Evolutionary conservation across 2,888 invertebrate species (phyloP), one percentile per base, ranked within the genome.

Genomic region (Elegia similella): DNA sequence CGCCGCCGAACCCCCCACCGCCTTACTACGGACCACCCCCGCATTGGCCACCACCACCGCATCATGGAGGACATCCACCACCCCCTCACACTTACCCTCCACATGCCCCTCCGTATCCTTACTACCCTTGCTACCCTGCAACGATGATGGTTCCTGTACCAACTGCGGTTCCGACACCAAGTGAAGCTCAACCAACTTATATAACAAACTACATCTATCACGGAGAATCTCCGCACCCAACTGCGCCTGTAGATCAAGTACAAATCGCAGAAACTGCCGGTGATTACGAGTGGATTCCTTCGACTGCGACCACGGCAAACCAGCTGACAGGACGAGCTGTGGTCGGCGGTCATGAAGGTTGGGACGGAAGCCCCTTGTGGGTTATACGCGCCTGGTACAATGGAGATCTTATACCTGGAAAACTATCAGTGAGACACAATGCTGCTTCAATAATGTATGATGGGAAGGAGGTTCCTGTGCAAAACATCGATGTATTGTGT

Each of bases 321-420:
- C 70, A 75, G 12, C 61, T 92, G 12, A 73, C 80, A 0, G 89
- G 88, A 0, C 76, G 84, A 65, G 92, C 91, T 0, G 88, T 92
- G 0, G 75, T 87, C 0, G 92, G 89, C 0, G 92, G 92, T 0
- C 86, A 90, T 34, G 92, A 92, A 66, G 91, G 89, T 0, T 90
- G 91, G 88, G 91, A 92, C 47, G 88, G 91, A 0, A 90, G 87
- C 59, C 89, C 89, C 0, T 63, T 92, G 0, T 92, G 92, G 88
- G 86, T 92, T 12, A 92, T 92, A 56, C 71, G 92, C 16, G 78
- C 86, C 0, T 87, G 86, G 86, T 84, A 91, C 44, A 78, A 79
- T n/a, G 90, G 89, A 5, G 89, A 92, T 42, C 59, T 91, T 57
- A 73, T 92, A 1, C 91, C 92, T n/a, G 92, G 92, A 1, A 92